phyloP scores from a whole-genome alignment of 2,113 vertebrate genomes.

The Bubo scandiacus region DNA sequence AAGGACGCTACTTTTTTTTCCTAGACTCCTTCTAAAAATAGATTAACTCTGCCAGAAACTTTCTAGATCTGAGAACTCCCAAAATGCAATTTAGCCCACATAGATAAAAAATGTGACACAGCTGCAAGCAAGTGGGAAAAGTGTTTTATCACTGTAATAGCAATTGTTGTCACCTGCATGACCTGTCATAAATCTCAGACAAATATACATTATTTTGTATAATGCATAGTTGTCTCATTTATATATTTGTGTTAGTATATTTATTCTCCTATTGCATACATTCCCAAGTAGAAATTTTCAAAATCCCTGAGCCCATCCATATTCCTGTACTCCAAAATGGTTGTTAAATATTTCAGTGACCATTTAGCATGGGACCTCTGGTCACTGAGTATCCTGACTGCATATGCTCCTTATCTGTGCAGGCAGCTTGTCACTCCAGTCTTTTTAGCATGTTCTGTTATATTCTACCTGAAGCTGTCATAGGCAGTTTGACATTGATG shows the following conservation, averaged over 20 bases:
- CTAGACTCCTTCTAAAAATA: background rate
- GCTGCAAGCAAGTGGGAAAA: background rate
- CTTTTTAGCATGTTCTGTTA: background rate
- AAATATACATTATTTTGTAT: background rate
- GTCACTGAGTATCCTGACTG: background rate
- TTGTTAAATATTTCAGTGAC: background rate
- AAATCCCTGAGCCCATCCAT: background rate
- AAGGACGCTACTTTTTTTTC: background rate
- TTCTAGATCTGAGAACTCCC: background rate
- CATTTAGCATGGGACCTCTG: background rate
- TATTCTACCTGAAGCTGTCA: conserved; percentile 84
- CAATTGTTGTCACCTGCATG: background rate
- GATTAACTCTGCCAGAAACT: conserved; percentile 3
- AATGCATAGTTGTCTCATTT: background rate
- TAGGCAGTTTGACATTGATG: conserved; percentile 76
- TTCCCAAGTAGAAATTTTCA: background rate
- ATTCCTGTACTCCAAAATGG: background rate
- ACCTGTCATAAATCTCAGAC: background rate
- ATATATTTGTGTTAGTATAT: background rate
- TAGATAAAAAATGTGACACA: background rate
- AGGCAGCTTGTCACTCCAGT: background rate
- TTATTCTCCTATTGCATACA: background rate
- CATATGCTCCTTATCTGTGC: background rate
- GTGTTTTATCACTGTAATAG: background rate
- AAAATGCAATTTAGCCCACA: background rate